A percentile compares a stretch with the other conserved stretches of the same genome.
phyloP scores from a whole-genome alignment of 1,140 invertebrate species.

The Piezodorus guildinii region DNA sequence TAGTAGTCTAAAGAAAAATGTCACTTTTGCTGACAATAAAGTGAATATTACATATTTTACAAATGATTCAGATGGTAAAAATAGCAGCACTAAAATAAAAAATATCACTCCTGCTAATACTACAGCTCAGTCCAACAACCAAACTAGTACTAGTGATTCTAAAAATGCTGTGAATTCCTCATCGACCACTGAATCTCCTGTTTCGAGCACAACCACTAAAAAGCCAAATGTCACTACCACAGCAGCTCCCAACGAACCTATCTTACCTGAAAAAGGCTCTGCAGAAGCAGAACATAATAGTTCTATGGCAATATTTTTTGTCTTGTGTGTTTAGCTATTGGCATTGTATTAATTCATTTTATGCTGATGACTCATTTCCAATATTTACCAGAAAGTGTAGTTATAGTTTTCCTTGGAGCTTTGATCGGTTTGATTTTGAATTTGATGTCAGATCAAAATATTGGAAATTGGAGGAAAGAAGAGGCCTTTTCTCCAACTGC shows the following conservation, averaged over 20 bases:
- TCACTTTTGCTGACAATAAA: too few species aligned
- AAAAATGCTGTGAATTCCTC: too few species aligned
- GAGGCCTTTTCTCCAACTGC: slow-evolving; percentile 94
- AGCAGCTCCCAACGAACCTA: slow-evolving; percentile 49
- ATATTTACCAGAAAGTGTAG: slow-evolving; percentile 92
- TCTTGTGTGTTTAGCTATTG: slow-evolving; percentile 84
- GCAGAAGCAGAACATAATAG: slow-evolving; percentile 92
- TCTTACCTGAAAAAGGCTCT: slow-evolving; percentile 72
- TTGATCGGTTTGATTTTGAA: slow-evolving; percentile 85
- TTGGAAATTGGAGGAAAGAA: slow-evolving; percentile 89
- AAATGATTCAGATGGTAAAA: too few species aligned
- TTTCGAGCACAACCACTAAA: slow-evolving; percentile 30
- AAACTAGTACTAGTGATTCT: too few species aligned
- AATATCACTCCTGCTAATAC: too few species aligned
- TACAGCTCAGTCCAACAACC: too few species aligned
- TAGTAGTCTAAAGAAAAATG: too few species aligned
- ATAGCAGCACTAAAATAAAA: too few species aligned
- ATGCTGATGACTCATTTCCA: slow-evolving; percentile 92
- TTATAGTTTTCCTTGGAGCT: slow-evolving; percentile 90
- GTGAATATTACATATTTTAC: too few species aligned
- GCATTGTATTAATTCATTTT: slow-evolving; percentile 86
- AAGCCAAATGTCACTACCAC: slow-evolving; percentile 34
- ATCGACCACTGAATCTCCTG: neutral
- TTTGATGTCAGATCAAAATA: slow-evolving; percentile 77
- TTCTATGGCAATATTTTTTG: slow-evolving; percentile 94